Percentiles rank a stretch among this genome's conserved stretches.
Evolutionary conservation across 1,140 invertebrate genomes (phyloP).

Genomic region (Caenorhabditis latens): DNA sequence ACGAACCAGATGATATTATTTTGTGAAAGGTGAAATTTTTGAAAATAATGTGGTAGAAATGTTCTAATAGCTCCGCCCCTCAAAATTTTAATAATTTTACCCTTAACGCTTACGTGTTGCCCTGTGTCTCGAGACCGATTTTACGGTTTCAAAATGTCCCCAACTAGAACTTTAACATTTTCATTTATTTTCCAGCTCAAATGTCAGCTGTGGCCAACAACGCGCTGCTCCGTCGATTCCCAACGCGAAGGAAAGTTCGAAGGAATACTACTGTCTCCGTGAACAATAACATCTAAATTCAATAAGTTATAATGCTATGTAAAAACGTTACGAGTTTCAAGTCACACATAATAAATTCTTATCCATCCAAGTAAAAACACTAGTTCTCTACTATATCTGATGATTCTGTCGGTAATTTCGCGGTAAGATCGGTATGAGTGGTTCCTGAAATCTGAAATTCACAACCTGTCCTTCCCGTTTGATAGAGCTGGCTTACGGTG

Average conservation of each 20-base stretch:
- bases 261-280: slow-evolving; percentile 29
- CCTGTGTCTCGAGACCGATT: neutral
- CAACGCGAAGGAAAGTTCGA: slow-evolving; percentile 68
- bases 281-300: neutral
- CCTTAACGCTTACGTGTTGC: neutral
- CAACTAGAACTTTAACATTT: neutral
- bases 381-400: neutral
- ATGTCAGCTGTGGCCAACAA: slow-evolving; percentile 74
- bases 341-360: neutral
- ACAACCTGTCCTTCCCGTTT: neutral
- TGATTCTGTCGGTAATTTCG: too few species aligned
- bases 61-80: neutral
- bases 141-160: neutral
- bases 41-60: neutral
- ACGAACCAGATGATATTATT: neutral
- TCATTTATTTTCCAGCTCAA: slow-evolving; percentile 45
- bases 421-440: neutral
- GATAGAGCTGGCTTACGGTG: neutral
- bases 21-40: neutral
- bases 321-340: neutral
- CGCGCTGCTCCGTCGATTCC: slow-evolving; percentile 71
- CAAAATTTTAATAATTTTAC: neutral
- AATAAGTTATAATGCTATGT: neutral
- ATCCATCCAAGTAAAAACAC: neutral
- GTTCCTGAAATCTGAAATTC: slow-evolving; percentile 54